Evolutionary conservation across 2,888 invertebrate species (phyloP), one percentile per base, ranked within the genome.

Genomic region (Calephelis perditalis): DNA sequence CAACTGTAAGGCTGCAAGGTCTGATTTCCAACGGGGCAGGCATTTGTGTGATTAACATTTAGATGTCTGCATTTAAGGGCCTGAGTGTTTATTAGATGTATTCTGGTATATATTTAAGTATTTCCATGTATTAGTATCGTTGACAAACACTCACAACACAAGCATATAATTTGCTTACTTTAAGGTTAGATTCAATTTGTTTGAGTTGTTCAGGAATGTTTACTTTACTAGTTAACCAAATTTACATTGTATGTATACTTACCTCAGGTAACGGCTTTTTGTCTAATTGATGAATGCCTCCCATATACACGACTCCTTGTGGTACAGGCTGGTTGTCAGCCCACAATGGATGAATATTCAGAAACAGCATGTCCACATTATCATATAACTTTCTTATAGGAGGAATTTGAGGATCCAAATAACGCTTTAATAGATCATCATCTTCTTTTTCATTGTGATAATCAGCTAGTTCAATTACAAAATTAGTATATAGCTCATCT

Each of bases 341-440:
- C 70, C 81, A 79, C 54, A 82, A 62, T 3, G 82, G 81, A 70
- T 88, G 78, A 0, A 72, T 67, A 65, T 89, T 89, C 1, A 85
- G 61, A 63, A 90, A 78, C 37, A 86, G 60, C 71, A 89, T 66
- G 60, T 80, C 79, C 1, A 82, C 64, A 61, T 75, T 74, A 5
- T 70, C 70, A 5, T 63, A 64, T 43, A 78, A 64, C 11, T 74
- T 73, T 3, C 58, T 11, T 1, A 74, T 7, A 5, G 58, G 36
- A 1, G 74, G 74, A 3, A 66, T 61, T 58, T 73, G 65, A 4
- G 65, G 54, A 11, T 73, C 75, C 55, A 75, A 71, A 10, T 70
- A n/a, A 55, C 62, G 65, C 58, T 66, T 70, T 46, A 75, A 12
- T 12, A 69, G 37, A 40, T 64, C 26, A 46, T 74, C 60, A 0